Conservation (phyloP, 2,888 invertebrate genomes). For the Nephrocerus scutellatus region DNA sequence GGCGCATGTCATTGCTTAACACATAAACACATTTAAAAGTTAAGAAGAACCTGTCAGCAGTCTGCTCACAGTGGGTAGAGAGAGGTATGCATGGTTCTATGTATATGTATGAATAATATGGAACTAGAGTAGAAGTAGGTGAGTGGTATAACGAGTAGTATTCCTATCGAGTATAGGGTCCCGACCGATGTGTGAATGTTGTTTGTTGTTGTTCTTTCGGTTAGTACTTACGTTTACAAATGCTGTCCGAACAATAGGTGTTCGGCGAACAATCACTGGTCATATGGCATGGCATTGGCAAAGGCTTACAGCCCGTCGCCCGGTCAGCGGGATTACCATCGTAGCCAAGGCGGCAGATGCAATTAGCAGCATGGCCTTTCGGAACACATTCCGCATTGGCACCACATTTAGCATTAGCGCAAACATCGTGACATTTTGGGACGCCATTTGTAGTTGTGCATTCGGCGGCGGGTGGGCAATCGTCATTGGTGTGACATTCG, state of each 20-base stretch:
- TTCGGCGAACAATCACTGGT: slow-evolving; percentile 69
- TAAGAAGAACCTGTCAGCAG: too few species aligned
- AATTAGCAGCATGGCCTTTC: slow-evolving; percentile 66
- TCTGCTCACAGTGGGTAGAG: too few species aligned
- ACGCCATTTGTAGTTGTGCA: slow-evolving; percentile 65
- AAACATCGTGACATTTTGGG: slow-evolving; percentile 77
- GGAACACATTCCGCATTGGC: slow-evolving; percentile 77
- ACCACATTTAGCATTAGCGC: slow-evolving; percentile 71
- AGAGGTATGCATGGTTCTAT: too few species aligned
- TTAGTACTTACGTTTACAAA: slow-evolving; percentile 68
- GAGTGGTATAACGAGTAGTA: too few species aligned
- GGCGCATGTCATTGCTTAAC: too few species aligned
- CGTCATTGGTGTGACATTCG: slow-evolving; percentile 70
- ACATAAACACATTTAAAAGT: too few species aligned
- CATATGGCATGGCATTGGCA: slow-evolving; percentile 63
- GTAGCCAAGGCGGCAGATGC: slow-evolving; percentile 72
- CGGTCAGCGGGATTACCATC: slow-evolving; percentile 68
- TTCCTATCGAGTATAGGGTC: too few species aligned
- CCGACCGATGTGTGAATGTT: neutral
- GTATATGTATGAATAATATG: too few species aligned
- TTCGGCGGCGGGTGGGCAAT: slow-evolving; percentile 74
- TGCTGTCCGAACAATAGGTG: slow-evolving; percentile 72
- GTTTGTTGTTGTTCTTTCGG: slow-evolving; percentile 5
- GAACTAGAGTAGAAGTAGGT: too few species aligned
- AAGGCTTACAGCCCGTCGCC: slow-evolving; percentile 65